Conservation (phyloP, 2,797 vertebrate genomes). For the Cossypha caffra region DNA sequence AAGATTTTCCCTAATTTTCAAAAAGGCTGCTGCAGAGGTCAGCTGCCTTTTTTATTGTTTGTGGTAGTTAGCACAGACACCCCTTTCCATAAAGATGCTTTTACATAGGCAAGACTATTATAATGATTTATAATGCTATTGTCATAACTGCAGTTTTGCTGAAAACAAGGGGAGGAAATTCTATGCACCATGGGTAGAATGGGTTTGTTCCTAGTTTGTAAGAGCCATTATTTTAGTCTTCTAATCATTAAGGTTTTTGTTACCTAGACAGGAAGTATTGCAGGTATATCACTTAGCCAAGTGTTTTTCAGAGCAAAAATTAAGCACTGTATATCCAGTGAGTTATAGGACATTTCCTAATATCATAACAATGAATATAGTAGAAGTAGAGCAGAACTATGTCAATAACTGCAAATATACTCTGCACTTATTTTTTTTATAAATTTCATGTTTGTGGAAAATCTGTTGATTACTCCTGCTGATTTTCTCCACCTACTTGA, state of each 20-base stretch:
- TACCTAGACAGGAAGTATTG: not conserved
- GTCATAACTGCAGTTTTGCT: constrained; percentile 32
- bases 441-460: not conserved
- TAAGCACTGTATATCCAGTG: not conserved
- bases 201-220: not conserved
- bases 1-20: constrained; percentile 32
- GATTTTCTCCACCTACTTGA: not conserved
- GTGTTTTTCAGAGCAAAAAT: not conserved
- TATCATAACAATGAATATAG: not conserved
- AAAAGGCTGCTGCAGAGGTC: constrained; percentile 25
- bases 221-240: constrained; percentile 1
- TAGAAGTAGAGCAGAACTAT: not conserved
- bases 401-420: not conserved
- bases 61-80: not conserved
- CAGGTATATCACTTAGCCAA: not conserved
- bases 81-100: not conserved
- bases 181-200: not conserved
- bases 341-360: not conserved
- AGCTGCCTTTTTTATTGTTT: constrained; percentile 26
- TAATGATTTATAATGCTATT: constrained; percentile 18
- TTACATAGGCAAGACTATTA: constrained; percentile 29
- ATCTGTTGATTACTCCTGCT: not conserved
- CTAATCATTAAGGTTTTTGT: not conserved
- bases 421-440: not conserved
- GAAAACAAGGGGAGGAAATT: constrained; percentile 10